Conservation (phyloP, 53 echinoderm and acorn worm species). For the Apostichopus leukothele region DNA sequence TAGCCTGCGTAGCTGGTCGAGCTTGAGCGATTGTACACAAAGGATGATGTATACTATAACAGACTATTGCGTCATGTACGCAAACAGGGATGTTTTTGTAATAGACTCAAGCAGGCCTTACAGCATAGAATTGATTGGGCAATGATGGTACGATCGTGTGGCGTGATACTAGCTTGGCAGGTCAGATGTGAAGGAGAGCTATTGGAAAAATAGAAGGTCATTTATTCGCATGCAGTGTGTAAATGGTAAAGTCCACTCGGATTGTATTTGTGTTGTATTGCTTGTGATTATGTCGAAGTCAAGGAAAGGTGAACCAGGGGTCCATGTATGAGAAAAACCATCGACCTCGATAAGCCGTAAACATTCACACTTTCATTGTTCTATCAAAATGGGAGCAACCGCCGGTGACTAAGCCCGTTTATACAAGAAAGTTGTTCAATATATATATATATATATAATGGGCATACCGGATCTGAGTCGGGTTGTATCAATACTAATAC, state of each 20-base stretch:
- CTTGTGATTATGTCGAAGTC: too few species aligned
- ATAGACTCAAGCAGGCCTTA: neutral
- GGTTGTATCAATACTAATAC: too few species aligned
- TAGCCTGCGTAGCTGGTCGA: neutral
- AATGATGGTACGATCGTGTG: neutral
- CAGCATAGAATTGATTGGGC: neutral
- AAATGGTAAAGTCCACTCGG: neutral
- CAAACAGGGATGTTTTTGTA: neutral
- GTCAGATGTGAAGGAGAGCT: neutral
- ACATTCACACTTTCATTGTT: too few species aligned
- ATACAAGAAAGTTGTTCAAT: too few species aligned
- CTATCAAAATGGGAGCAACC: too few species aligned
- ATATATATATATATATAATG: too few species aligned
- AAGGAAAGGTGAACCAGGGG: too few species aligned
- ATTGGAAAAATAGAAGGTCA: neutral
- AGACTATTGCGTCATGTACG: neutral
- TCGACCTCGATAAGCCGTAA: too few species aligned
- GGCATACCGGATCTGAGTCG: too few species aligned
- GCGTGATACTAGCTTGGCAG: neutral
- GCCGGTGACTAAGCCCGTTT: too few species aligned
- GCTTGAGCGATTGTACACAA: neutral
- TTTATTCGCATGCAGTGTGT: neutral
- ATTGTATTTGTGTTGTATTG: too few species aligned
- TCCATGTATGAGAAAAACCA: too few species aligned
- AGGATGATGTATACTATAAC: neutral